Evolutionary conservation across 2,888 invertebrate species (phyloP).

Genomic region (Spodoptera picta): DNA sequence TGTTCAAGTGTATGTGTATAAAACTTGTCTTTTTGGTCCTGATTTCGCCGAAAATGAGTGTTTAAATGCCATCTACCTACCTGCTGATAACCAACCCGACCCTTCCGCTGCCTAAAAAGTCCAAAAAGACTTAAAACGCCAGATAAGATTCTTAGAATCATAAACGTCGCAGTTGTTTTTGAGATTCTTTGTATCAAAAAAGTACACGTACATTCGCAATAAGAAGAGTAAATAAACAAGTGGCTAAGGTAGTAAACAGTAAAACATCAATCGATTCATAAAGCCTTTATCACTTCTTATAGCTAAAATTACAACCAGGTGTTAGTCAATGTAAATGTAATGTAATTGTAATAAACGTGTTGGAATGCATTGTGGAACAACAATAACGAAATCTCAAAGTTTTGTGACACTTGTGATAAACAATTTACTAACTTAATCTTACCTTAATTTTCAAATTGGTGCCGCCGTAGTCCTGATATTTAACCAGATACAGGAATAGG

Average conservation of each 20-base stretch:
- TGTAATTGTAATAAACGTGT: constrained; percentile 21
- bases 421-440: constrained; percentile 35
- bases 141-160: constrained; percentile 43
- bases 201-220: no score
- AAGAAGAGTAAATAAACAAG: no score
- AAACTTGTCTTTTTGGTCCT: constrained; percentile 5
- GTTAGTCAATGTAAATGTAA: constrained; percentile 22
- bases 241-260: neutral
- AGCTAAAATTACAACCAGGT: constrained; percentile 1
- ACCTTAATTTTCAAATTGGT: constrained; percentile 58
- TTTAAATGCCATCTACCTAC: constrained; percentile 44
- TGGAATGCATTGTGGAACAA: constrained; percentile 27
- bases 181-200: constrained; percentile 17
- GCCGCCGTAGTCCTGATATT: constrained; percentile 54
- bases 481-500: constrained; percentile 46
- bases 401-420: constrained; percentile 9
- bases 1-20: no score
- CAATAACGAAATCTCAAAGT: constrained; percentile 5
- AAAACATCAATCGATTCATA: constrained; percentile 4
- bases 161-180: constrained; percentile 1
- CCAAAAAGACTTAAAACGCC: constrained; percentile 11
- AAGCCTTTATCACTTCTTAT: constrained; percentile 4
- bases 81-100: constrained; percentile 44
- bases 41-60: constrained; percentile 22
- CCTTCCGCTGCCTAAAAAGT: constrained; percentile 32